Evolutionary conservation across 2,113 vertebrate species (phyloP).

Genomic region (Pimephales promelas): DNA sequence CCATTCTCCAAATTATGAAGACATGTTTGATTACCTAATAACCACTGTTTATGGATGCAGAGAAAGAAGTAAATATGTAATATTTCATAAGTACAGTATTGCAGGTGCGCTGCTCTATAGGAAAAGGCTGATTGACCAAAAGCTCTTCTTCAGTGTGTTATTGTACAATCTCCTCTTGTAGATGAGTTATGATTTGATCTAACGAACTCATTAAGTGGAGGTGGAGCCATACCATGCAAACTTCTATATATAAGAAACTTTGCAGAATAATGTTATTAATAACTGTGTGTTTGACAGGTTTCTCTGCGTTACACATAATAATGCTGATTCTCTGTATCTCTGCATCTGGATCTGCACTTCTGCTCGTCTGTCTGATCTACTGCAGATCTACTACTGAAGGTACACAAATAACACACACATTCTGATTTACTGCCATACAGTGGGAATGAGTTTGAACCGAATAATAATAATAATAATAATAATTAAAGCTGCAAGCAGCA

Average conservation of each 20-base stretch:
- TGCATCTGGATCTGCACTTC: neutral
- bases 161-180: no score
- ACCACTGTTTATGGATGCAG: no score
- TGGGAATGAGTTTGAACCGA: neutral
- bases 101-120: no score
- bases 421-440: neutral
- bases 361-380: slow-evolving; percentile 1
- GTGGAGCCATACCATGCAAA: neutral
- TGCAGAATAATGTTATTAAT: neutral
- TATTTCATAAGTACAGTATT: no score
- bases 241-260: neutral
- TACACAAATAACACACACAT: neutral
- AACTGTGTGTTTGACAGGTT: neutral
- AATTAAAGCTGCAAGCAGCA: no score
- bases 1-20: no score
- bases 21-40: no score
- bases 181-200: neutral
- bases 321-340: neutral
- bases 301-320: no score
- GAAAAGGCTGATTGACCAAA: no score
- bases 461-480: no score
- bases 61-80: no score
- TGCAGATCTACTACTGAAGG: neutral
- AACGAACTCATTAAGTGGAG: neutral
- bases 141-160: neutral